phyloP scores from a whole-genome alignment of 2,113 vertebrate genomes.

The Gavia stellata region DNA sequence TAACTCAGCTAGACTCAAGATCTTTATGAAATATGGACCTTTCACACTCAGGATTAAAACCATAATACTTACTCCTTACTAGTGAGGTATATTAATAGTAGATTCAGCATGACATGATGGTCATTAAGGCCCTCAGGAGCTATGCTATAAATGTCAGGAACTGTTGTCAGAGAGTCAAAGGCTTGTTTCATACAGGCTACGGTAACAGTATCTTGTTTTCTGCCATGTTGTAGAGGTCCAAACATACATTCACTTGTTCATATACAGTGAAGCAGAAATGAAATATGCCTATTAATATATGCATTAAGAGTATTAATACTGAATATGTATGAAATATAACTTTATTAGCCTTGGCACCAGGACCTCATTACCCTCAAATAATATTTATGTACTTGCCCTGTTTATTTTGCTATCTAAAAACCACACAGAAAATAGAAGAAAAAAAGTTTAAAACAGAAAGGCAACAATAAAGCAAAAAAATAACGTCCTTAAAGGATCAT shows the following conservation, averaged over 20 bases:
- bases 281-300: not conserved
- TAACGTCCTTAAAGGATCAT: not conserved
- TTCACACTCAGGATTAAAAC: conserved; percentile 60
- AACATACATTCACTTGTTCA: not conserved
- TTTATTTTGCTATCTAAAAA: not conserved
- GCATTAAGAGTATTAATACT: not conserved
- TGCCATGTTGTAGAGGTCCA: not conserved
- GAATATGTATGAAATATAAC: not conserved
- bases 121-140: conserved; percentile 59
- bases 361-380: not conserved
- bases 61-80: conserved; percentile 47
- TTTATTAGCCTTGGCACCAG: not conserved
- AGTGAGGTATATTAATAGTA: conserved; percentile 63
- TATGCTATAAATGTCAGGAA: conserved; percentile 66
- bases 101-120: conserved; percentile 67
- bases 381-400: not conserved
- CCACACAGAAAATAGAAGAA: not conserved
- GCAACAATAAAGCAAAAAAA: not conserved
- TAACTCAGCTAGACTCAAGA: conserved; percentile 41
- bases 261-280: not conserved
- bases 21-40: conserved; percentile 60
- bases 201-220: not conserved
- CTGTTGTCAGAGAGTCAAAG: conserved; percentile 59
- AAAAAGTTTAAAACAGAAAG: not conserved
- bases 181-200: conserved; percentile 3